These are phyloP conservation scores for Cydia pomonella DNA, from an alignment of 1,140 invertebrate species.

Conservation along the genomic window DNA sequence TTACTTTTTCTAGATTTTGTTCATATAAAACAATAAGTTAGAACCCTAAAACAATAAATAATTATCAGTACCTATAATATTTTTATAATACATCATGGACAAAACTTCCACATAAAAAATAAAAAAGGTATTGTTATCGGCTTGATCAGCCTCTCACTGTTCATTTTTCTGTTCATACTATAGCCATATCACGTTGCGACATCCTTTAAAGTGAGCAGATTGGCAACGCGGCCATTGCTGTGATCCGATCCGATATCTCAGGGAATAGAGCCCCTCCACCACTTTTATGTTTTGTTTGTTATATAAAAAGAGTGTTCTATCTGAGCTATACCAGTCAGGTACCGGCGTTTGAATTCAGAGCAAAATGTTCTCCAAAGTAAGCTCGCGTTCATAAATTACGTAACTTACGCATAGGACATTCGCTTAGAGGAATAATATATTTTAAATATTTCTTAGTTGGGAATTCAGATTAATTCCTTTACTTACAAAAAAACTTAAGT, in stretches of 20 bases:
- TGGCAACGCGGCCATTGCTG: conserved; percentile 74
- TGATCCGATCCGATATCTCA: conserved; percentile 76
- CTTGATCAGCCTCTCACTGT: conserved; percentile 56
- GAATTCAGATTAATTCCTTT: no score
- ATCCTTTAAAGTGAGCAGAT: conserved; percentile 72
- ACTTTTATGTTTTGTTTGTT: conserved; percentile 75
- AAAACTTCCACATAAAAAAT: background rate
- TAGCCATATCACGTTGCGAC: conserved; percentile 69
- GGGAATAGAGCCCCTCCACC: conserved; percentile 70
- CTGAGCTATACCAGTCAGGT: conserved; percentile 67
- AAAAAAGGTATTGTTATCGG: conserved; percentile 38
- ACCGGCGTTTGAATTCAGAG: conserved; percentile 66
- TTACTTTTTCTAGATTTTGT: no score
- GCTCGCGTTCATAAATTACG: conserved; percentile 45
- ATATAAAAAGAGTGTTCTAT: conserved; percentile 76
- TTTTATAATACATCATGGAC: background rate
- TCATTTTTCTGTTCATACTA: conserved; percentile 67
- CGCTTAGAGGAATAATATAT: background rate
- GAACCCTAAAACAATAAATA: no score
- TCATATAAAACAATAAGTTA: no score
- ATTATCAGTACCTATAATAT: no score
- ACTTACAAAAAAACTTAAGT: no score
- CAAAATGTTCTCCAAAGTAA: conserved; percentile 75
- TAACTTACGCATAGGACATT: conserved; percentile 40
- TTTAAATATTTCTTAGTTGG: background rate